A percentile compares a stretch with the other conserved stretches of the same genome.
Evolutionary conservation across 2,888 invertebrate genomes (phyloP).

Genomic region (Phortica okadai): DNA sequence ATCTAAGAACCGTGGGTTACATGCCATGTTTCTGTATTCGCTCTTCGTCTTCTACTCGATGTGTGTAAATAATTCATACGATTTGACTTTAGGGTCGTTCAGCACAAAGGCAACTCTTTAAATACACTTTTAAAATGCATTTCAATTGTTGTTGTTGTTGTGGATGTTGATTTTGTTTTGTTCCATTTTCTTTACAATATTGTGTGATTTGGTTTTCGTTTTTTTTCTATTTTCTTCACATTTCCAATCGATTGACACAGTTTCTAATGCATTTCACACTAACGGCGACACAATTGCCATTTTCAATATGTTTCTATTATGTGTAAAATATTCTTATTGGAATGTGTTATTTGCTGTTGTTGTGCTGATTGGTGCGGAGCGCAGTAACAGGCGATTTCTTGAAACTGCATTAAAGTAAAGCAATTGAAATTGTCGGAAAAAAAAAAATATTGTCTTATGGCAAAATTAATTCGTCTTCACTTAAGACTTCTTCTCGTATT

Average conservation of each 20-base stretch:
- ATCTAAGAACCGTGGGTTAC: too few species aligned
- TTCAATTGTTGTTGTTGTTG: conserved; percentile 15
- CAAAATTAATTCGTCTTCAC: too few species aligned
- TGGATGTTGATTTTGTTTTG: conserved; percentile 1
- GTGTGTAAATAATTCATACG: conserved; percentile 29
- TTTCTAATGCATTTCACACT: conserved; percentile 29
- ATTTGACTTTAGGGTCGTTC: conserved; percentile 31
- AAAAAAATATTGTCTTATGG: too few species aligned
- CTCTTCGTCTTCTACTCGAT: background rate
- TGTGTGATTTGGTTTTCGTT: conserved; percentile 9
- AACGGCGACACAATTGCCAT: conserved; percentile 25
- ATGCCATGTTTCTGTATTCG: background rate
- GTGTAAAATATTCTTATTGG: conserved; percentile 7
- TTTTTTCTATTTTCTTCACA: background rate
- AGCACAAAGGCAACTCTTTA: conserved; percentile 2
- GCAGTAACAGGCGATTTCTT: too few species aligned
- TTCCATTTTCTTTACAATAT: background rate
- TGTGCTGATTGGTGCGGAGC: background rate
- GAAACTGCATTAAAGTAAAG: too few species aligned
- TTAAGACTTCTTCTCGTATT: too few species aligned
- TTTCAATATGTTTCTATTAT: conserved; percentile 8
- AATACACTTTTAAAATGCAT: background rate
- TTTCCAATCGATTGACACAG: conserved; percentile 26
- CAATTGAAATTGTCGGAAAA: too few species aligned
- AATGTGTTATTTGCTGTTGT: background rate